These are phyloP conservation scores for Germaria angustata DNA, from an alignment of 2,888 invertebrate species.

Conservation along the genomic window DNA sequence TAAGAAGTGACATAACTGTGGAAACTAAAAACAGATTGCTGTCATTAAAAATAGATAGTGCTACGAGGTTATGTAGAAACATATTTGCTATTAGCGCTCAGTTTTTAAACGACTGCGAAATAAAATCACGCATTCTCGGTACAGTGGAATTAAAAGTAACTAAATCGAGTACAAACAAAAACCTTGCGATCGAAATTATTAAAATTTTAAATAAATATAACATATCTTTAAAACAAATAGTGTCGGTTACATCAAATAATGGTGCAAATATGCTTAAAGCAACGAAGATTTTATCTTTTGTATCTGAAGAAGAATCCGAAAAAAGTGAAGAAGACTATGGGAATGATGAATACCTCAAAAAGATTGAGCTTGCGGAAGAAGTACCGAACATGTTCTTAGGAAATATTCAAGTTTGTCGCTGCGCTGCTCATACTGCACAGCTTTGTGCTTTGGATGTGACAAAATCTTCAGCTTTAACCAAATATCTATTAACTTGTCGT, in stretches of 20 bases:
- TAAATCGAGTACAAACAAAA: neutral
- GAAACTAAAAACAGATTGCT: neutral
- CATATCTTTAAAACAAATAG: conserved; percentile 9
- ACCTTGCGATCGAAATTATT: conserved; percentile 6
- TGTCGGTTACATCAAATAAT: conserved; percentile 24
- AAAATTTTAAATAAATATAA: conserved; percentile 19
- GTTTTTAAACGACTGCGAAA: neutral
- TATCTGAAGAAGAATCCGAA: conserved; percentile 9
- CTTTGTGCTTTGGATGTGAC: conserved; percentile 6
- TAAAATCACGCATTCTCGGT: conserved; percentile 19
- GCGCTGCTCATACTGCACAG: neutral
- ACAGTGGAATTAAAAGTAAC: conserved; percentile 28
- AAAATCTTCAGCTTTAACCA: neutral
- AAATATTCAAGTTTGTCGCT: too few species aligned
- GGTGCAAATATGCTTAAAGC: conserved; percentile 22
- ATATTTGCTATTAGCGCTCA: conserved; percentile 32
- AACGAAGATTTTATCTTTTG: neutral
- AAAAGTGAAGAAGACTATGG: neutral
- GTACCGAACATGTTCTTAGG: neutral
- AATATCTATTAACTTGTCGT: conserved; percentile 3
- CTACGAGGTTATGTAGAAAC: neutral
- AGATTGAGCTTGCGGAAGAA: conserved; percentile 10
- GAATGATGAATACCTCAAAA: conserved; percentile 15
- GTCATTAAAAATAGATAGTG: conserved; percentile 38
- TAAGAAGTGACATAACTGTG: neutral